Percentiles rank a stretch among this genome's conserved stretches.
These are phyloP conservation scores for Xenus cinereus DNA, from an alignment of 2,113 vertebrate species.

Conservation along the genomic window DNA sequence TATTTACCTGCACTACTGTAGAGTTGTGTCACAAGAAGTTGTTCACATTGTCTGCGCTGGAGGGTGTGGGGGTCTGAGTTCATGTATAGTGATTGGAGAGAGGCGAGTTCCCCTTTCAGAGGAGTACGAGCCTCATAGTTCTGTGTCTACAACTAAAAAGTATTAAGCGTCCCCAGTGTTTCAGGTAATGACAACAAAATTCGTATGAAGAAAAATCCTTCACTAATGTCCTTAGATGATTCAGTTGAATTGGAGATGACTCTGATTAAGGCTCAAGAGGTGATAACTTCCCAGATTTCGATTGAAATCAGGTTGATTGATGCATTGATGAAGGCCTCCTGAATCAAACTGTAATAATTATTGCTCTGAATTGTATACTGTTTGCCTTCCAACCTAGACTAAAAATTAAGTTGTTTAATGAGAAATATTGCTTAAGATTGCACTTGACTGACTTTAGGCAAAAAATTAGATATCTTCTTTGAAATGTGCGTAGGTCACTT, in stretches of 20 bases:
- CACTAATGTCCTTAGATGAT: background rate
- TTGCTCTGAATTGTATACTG: background rate
- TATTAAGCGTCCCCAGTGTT: background rate
- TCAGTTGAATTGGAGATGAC: background rate
- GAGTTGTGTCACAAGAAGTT: background rate
- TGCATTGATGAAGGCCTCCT: background rate
- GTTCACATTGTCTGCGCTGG: accelerated
- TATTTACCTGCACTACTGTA: background rate
- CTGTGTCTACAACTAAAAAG: background rate
- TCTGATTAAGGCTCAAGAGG: background rate
- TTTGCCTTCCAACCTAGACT: background rate
- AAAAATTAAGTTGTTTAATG: background rate
- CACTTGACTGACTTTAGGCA: background rate
- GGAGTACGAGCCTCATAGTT: background rate
- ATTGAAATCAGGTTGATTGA: background rate
- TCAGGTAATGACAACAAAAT: background rate
- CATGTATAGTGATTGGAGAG: background rate
- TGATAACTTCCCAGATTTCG: background rate
- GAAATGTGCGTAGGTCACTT: background rate
- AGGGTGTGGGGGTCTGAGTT: background rate
- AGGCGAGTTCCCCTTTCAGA: background rate
- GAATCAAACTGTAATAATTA: background rate
- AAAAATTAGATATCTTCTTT: background rate
- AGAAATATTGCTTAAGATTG: background rate
- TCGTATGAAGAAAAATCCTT: background rate